A percentile compares a stretch with the other conserved stretches of the same genome.
Evolutionary conservation across 2,888 invertebrate genomes (phyloP).

Genomic region (Acleris laterana): DNA sequence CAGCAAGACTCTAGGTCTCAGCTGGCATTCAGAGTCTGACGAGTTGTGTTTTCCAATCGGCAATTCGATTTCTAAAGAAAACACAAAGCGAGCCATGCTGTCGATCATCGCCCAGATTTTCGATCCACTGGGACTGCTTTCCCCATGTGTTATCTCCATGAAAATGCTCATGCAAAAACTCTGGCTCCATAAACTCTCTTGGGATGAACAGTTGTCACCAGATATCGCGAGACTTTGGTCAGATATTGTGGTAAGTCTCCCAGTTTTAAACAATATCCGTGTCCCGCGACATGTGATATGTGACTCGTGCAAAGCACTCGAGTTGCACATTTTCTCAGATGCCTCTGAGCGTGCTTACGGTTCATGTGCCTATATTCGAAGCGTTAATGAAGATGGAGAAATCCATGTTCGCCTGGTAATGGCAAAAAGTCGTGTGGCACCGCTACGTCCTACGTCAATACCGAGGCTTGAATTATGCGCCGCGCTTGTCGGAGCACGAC

Average conservation of each 20-base stretch:
- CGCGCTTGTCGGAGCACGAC: slow-evolving; percentile 45
- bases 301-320: too few relatives aligned
- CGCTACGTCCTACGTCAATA: slow-evolving; percentile 44
- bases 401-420: slow-evolving; percentile 38
- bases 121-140: not conserved
- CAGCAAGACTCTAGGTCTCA: slow-evolving; percentile 39
- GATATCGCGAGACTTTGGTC: too few relatives aligned
- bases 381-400: slow-evolving; percentile 31
- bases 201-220: too few relatives aligned
- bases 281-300: too few relatives aligned
- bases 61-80: too few relatives aligned
- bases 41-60: slow-evolving; percentile 10
- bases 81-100: slow-evolving; percentile 40
- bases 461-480: slow-evolving; percentile 49
- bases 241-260: too few relatives aligned
- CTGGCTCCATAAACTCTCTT: too few relatives aligned
- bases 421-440: slow-evolving; percentile 41
- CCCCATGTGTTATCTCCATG: slow-evolving; percentile 34
- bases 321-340: too few relatives aligned
- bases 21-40: not conserved
- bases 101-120: slow-evolving; percentile 23
- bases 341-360: too few relatives aligned
- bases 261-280: too few relatives aligned
- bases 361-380: slow-evolving; percentile 40
- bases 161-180: too few relatives aligned